phyloP scores from a whole-genome alignment of 2,113 vertebrate genomes.

The Vulpes vulpes region DNA sequence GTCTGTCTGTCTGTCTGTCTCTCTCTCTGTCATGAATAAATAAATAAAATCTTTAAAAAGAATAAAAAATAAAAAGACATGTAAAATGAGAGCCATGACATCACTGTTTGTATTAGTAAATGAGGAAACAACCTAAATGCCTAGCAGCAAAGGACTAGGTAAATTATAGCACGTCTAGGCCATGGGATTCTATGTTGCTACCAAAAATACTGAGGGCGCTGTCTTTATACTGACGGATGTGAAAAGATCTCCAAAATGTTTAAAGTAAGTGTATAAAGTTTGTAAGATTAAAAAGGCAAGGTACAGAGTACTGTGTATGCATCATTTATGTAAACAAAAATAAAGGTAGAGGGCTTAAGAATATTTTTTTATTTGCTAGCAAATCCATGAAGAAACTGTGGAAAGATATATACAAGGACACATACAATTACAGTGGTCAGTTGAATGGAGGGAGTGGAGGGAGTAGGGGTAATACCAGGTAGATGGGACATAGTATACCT shows the following conservation, averaged over 20 bases:
- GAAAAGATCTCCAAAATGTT: conserved; percentile 2
- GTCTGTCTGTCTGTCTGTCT: too few relatives aligned
- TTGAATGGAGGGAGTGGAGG: background rate
- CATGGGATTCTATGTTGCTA: background rate
- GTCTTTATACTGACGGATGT: background rate
- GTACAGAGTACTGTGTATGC: background rate
- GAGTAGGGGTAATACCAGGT: background rate
- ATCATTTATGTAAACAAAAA: conserved; percentile 10
- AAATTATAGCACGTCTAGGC: conserved; percentile 2
- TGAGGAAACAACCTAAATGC: conserved; percentile 13
- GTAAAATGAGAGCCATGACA: conserved; percentile 33
- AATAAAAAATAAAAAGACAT: background rate
- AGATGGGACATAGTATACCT: background rate
- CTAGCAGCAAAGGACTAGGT: background rate
- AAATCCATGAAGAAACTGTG: conserved; percentile 55
- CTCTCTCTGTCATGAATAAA: too few relatives aligned
- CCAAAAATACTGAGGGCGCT: background rate
- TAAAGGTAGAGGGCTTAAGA: conserved; percentile 7
- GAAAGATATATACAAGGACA: conserved; percentile 1
- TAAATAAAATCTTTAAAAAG: too few relatives aligned
- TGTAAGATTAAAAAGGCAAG: background rate
- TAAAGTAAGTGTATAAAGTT: background rate
- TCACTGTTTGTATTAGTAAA: conserved; percentile 4
- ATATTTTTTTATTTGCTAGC: conserved; percentile 23
- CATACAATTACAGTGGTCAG: background rate